Conservation (phyloP, 2,113 vertebrate species). For the Atractosteus spatula region DNA sequence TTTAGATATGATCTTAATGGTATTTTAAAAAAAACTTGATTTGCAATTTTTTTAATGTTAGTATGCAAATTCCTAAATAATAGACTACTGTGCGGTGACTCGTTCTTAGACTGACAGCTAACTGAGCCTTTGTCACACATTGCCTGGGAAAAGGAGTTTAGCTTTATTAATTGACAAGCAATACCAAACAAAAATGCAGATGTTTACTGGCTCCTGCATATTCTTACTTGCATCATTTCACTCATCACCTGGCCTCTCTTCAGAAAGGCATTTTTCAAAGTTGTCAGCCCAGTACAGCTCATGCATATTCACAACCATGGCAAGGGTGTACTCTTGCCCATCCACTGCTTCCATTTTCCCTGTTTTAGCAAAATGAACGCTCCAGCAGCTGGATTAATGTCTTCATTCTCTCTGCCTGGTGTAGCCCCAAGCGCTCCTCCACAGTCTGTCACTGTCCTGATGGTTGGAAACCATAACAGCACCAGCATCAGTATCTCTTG, state of each 20-base stretch:
- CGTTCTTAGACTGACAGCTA: too few species aligned
- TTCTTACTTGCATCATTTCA: slow-evolving; percentile 22
- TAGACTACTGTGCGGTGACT: too few species aligned
- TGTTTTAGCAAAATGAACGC: slow-evolving; percentile 13
- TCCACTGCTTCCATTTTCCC: slow-evolving; percentile 21
- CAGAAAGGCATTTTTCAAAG: slow-evolving; percentile 34
- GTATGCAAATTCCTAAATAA: too few species aligned
- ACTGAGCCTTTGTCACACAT: too few species aligned
- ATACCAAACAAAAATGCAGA: slow-evolving; percentile 5
- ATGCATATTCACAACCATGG: slow-evolving; percentile 20
- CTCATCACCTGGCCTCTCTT: slow-evolving; percentile 16
- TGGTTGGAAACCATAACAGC: slow-evolving; percentile 92
- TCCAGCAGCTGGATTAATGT: slow-evolving; percentile 27
- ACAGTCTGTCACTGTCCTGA: slow-evolving; percentile 93
- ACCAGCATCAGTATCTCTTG: slow-evolving; percentile 98
- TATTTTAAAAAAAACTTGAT: too few species aligned
- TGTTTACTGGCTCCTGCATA: slow-evolving; percentile 30
- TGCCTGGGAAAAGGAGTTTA: too few species aligned
- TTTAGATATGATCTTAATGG: too few species aligned
- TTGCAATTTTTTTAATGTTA: too few species aligned
- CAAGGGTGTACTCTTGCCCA: not conserved
- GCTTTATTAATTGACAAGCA: too few species aligned
- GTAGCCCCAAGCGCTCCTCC: slow-evolving; percentile 94
- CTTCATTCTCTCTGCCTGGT: slow-evolving; percentile 35
- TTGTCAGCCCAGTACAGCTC: slow-evolving; percentile 20